Percentiles rank a stretch among this genome's conserved stretches.
phyloP scores from a whole-genome alignment of 2,113 vertebrate genomes.

The Talpa occidentalis region DNA sequence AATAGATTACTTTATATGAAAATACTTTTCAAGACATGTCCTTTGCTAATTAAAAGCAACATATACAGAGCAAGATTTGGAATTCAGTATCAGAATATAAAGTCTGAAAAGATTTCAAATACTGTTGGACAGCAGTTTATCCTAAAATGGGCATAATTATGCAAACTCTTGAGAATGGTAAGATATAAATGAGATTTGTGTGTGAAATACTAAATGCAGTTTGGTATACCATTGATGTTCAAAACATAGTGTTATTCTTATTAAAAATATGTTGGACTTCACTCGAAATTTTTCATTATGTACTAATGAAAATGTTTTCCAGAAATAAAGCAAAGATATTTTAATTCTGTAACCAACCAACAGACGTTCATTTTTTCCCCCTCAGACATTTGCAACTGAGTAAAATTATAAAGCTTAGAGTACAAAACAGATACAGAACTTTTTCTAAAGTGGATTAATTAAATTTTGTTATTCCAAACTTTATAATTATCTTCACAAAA shows the following conservation, averaged over 20 bases:
- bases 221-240: not conserved
- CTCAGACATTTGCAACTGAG: not conserved
- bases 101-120: not conserved
- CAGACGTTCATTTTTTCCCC: not conserved
- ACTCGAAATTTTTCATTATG: not conserved
- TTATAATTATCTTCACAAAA: slow-evolving; percentile 50
- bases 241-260: not conserved
- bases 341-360: not conserved
- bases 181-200: not conserved
- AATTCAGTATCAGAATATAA: not conserved
- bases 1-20: not conserved
- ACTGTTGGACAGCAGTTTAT: not conserved
- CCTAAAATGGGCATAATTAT: not conserved
- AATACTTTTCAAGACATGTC: not conserved
- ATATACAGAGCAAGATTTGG: not conserved
- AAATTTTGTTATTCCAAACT: slow-evolving; percentile 53
- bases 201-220: not conserved
- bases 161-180: not conserved
- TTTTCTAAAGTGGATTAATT: slow-evolving; percentile 42
- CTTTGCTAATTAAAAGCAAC: not conserved
- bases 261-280: not conserved
- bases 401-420: slow-evolving; percentile 16
- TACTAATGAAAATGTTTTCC: slow-evolving; percentile 8
- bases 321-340: slow-evolving; percentile 11
- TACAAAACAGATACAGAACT: slow-evolving; percentile 15